Evolutionary conservation across 2,797 vertebrate genomes (phyloP), one percentile per base, ranked within the genome.

Genomic region (Carduelis carduelis): DNA sequence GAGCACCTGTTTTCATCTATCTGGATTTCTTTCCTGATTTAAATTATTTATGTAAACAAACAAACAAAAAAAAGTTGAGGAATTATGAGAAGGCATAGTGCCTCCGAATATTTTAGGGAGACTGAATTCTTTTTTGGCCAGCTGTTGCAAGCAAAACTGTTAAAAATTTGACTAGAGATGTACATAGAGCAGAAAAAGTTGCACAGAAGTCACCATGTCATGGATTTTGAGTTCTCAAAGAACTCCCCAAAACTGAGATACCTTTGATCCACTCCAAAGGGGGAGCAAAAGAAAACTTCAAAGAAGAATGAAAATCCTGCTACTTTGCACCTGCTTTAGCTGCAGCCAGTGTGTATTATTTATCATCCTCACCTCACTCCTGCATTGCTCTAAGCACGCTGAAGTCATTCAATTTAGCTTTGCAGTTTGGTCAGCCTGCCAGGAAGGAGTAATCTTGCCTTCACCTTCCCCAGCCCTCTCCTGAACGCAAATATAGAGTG

Each of bases 201-300:
- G 23, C 22, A 14, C 9, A 28, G 68, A 88, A 89, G 79, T 55
- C 64, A 57, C 32, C 66, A 27, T 70, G 84, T 87, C 93, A 95
- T 18, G 27, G 91, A 66, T 85, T 93, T 74, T 46, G 77, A 96
- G 94, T 72, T 95, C 71, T 52, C 66, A 34, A 87, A 95, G 95
- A 95, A 70, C 16, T 19, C 61, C 39, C 44, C 39, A 66, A 93
- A 93, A 87, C 19, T 50, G 32, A 83, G 69, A 70, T 55, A 49
- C 37, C 94, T 98, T 97, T 98, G 97, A 98, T 97, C 87, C 78
- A 91, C 57, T 95, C 56, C 92, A 89, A 92, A 94, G 59, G 68
- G 57, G 95, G 77, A 90, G 39, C 94, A 87, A 87, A 83, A 82
- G 79, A 70, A 93, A 95, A 96, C 96, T 97, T 98, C 97, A 98